These are phyloP conservation scores for Petrocephalus zakoni DNA, from an alignment of 2,113 vertebrate genomes.

Conservation along the genomic window DNA sequence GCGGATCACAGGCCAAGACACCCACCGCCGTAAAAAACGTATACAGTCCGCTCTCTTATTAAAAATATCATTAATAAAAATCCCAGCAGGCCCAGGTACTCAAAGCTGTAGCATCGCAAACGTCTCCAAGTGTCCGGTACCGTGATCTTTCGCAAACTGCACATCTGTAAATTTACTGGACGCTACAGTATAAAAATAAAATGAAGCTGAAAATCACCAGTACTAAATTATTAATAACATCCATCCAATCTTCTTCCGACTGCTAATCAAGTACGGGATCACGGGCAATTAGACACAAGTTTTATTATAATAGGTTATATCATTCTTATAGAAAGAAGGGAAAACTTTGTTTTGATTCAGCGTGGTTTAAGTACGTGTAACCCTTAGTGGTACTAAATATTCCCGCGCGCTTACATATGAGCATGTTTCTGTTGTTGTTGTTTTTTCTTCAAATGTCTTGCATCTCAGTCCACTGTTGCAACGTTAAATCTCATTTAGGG, in stretches of 20 bases:
- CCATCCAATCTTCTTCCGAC: not conserved
- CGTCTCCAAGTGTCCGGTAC: not conserved
- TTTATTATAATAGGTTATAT: not conserved
- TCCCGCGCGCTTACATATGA: not conserved
- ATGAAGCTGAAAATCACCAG: not conserved
- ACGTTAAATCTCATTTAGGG: not conserved
- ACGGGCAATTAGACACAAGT: not conserved
- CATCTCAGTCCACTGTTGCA: constrained; percentile 25
- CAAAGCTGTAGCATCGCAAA: not conserved
- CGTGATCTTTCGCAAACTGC: not conserved
- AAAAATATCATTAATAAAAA: not conserved
- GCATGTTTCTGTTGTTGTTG: not conserved
- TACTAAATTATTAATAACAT: constrained; percentile 4
- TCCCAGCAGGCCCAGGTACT: not conserved
- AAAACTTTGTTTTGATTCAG: not conserved
- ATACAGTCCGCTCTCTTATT: not conserved
- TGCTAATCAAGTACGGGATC: not conserved
- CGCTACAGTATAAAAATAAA: not conserved
- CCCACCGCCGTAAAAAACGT: not conserved
- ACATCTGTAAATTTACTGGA: not conserved
- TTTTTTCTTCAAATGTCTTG: not conserved
- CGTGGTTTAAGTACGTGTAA: not conserved
- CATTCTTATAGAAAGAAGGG: not conserved
- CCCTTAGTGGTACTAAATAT: not conserved
- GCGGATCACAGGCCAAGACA: not conserved